Conservation (phyloP, 2,797 vertebrate species). For the Phrynocephalus vlangalii region DNA sequence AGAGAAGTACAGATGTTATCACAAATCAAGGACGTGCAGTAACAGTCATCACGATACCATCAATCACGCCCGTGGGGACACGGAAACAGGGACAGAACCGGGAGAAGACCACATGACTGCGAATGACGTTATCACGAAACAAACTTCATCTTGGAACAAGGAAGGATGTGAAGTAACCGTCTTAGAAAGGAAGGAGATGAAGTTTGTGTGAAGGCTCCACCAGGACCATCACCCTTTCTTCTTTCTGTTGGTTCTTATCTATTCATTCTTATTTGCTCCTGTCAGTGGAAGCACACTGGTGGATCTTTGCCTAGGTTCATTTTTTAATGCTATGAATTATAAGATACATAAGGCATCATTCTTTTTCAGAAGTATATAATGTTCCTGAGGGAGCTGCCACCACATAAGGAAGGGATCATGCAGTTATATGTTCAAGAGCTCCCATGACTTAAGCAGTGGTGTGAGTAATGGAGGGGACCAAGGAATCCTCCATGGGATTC, state of each 20-base stretch:
- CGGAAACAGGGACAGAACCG: too few species aligned
- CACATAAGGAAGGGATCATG: neutral
- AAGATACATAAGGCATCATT: too few species aligned
- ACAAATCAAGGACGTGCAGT: too few species aligned
- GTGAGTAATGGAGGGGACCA: neutral
- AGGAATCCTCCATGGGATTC: neutral
- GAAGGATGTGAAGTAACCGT: too few species aligned
- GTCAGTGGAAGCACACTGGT: neutral
- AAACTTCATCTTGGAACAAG: too few species aligned
- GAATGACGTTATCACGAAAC: too few species aligned
- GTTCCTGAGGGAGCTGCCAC: neutral
- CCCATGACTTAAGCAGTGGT: neutral
- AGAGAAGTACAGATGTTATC: too few species aligned
- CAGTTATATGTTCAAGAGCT: neutral
- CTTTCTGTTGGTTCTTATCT: neutral
- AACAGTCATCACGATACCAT: too few species aligned
- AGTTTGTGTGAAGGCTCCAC: neutral
- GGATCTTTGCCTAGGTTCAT: neutral
- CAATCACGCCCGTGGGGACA: too few species aligned
- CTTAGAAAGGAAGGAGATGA: neutral
- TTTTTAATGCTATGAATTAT: neutral
- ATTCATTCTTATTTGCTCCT: neutral
- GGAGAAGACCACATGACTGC: too few species aligned
- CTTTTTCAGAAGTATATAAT: too few species aligned
- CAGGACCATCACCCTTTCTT: neutral